Evolutionary conservation across 2,797 vertebrate species (phyloP).

Genomic region (Champsocephalus esox): DNA sequence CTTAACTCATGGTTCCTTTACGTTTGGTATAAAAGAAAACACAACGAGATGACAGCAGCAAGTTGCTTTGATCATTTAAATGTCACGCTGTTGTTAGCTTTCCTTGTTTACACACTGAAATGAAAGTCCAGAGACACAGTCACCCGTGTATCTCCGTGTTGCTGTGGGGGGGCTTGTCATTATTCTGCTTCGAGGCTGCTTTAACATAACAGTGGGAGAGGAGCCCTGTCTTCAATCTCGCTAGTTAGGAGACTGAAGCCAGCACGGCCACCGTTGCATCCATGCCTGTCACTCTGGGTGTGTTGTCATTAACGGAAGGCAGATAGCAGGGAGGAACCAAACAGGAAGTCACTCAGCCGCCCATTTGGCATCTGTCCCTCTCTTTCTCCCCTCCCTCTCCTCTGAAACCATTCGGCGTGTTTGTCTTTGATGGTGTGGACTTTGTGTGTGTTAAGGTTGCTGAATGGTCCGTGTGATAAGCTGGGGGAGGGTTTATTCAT

Average conservation of each 20-base stretch:
- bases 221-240: constrained; percentile 32
- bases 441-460: constrained; percentile 35
- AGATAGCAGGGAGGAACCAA: constrained; percentile 50
- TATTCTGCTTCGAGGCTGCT: constrained; percentile 29
- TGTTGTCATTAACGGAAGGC: constrained; percentile 59
- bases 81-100: not conserved
- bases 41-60: not conserved
- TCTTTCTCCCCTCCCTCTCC: not conserved
- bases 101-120: constrained; percentile 6
- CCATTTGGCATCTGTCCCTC: constrained; percentile 33
- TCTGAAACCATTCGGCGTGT: constrained; percentile 31
- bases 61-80: constrained; percentile 27
- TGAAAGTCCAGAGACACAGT: constrained; percentile 17
- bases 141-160: constrained; percentile 3
- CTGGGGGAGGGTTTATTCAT: constrained; percentile 38
- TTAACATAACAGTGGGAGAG: constrained; percentile 47
- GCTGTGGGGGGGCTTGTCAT: constrained; percentile 40
- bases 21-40: constrained; percentile 2
- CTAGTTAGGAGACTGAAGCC: constrained; percentile 54
- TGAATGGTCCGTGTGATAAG: constrained; percentile 53
- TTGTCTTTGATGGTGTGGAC: constrained; percentile 16
- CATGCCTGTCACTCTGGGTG: constrained; percentile 54
- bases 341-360: constrained; percentile 36
- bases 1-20: constrained; percentile 9
- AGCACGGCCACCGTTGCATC: constrained; percentile 41